Conservation (phyloP, 2,113 vertebrate species). For the Acanthisitta chloris region DNA sequence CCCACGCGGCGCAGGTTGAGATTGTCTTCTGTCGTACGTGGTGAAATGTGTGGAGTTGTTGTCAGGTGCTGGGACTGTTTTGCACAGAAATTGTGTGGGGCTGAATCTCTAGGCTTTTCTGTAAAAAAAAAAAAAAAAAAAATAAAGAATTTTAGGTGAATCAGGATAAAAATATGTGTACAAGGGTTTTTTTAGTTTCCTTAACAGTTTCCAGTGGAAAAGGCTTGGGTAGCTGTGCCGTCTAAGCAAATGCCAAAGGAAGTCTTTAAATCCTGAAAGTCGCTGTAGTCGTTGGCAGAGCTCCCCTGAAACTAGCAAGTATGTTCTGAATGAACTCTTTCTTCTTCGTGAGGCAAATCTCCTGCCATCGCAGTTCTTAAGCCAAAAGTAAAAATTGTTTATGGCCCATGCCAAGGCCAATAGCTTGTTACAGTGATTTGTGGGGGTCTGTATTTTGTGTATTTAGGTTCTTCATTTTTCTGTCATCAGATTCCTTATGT, state of each 20-base stretch:
- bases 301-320: neutral
- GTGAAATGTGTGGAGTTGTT: slow-evolving; percentile 2
- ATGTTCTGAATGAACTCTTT: neutral
- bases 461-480: neutral
- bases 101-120: neutral
- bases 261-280: slow-evolving; percentile 20
- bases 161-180: too few species aligned
- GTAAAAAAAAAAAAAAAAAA: neutral
- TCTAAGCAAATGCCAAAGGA: slow-evolving; percentile 22
- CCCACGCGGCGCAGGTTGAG: neutral
- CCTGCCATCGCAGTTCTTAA: neutral
- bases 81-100: neutral
- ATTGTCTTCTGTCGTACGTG: slow-evolving; percentile 26
- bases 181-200: too few species aligned
- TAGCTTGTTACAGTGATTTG: neutral
- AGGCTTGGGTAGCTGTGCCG: neutral
- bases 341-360: neutral
- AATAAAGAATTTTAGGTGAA: too few species aligned
- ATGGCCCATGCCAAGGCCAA: neutral
- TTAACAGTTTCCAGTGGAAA: slow-evolving; percentile 10
- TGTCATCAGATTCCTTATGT: neutral
- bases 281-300: neutral
- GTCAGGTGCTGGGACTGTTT: slow-evolving; percentile 10
- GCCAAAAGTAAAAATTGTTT: neutral
- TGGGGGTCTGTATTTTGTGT: neutral